These are phyloP conservation scores for Sarcoramphus papa DNA, from an alignment of 2,797 vertebrate species.

Conservation along the genomic window DNA sequence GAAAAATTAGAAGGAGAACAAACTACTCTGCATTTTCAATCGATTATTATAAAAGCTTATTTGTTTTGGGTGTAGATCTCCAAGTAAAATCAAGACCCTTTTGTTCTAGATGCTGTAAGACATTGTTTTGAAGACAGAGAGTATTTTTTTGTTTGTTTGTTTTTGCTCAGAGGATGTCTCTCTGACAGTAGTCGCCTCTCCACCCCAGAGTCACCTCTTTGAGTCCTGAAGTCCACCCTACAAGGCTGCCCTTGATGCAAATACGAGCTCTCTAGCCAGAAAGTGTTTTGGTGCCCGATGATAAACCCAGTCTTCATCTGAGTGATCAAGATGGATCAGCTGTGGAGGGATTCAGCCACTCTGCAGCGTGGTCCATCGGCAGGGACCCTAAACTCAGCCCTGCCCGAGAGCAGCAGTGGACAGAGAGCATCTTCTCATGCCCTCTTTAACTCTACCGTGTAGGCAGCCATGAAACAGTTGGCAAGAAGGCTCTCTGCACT, in stretches of 20 bases:
- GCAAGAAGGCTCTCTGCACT: not conserved
- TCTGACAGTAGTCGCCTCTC: not conserved
- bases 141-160: not conserved
- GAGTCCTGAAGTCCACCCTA: not conserved
- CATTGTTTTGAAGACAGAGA: not conserved
- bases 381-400: not conserved
- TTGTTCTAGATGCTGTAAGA: not conserved
- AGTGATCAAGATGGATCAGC: not conserved
- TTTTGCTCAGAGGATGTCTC: not conserved
- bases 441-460: rapidly evolving
- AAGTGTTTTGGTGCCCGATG: not conserved
- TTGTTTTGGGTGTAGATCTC: not conserved
- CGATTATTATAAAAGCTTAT: not conserved
- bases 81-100: not conserved
- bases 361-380: not conserved
- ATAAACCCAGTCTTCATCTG: not conserved
- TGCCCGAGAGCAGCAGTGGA: not conserved
- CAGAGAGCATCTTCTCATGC: not conserved
- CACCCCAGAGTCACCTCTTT: not conserved
- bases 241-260: not conserved
- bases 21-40: slow-evolving; percentile 2
- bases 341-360: not conserved
- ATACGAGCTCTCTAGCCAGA: not conserved
- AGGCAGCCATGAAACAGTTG: not conserved
- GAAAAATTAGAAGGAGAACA: not conserved